Evolutionary conservation across 2,113 vertebrate genomes (phyloP).

Genomic region (Tympanuchus pallidicinctus): DNA sequence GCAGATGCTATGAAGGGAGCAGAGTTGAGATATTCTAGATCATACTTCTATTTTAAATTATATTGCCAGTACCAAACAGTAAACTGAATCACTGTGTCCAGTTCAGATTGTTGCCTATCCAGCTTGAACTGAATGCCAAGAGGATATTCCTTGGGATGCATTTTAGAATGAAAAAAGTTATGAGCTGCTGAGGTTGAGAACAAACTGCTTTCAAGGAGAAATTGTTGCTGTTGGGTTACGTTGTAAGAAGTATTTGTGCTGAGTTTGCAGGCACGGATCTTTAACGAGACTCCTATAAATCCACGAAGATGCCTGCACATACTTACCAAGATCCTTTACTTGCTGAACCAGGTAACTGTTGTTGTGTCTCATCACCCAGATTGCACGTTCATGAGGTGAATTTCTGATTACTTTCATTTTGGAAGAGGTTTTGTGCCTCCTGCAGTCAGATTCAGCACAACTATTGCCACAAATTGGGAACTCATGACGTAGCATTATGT

Average conservation of each 20-base stretch:
- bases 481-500: background rate
- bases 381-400: background rate
- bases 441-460: background rate
- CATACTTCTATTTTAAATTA: background rate
- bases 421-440: background rate
- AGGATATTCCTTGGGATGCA: background rate
- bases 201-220: background rate
- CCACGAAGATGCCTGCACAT: conserved; percentile 97
- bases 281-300: conserved; percentile 98
- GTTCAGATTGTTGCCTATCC: background rate
- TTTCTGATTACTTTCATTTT: background rate
- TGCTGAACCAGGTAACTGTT: conserved; percentile 91
- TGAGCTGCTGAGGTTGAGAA: background rate
- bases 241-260: background rate
- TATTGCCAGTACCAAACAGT: background rate
- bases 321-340: conserved; percentile 97
- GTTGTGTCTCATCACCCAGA: background rate
- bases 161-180: background rate
- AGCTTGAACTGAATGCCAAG: background rate
- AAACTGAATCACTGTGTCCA: fast-evolving
- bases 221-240: fast-evolving
- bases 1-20: background rate
- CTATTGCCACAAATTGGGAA: background rate
- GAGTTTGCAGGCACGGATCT: conserved; percentile 88
- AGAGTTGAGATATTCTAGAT: background rate